Percentiles rank a stretch among this genome's conserved stretches.
Conservation (phyloP, 2,888 invertebrate genomes). For the Cancer borealis region DNA sequence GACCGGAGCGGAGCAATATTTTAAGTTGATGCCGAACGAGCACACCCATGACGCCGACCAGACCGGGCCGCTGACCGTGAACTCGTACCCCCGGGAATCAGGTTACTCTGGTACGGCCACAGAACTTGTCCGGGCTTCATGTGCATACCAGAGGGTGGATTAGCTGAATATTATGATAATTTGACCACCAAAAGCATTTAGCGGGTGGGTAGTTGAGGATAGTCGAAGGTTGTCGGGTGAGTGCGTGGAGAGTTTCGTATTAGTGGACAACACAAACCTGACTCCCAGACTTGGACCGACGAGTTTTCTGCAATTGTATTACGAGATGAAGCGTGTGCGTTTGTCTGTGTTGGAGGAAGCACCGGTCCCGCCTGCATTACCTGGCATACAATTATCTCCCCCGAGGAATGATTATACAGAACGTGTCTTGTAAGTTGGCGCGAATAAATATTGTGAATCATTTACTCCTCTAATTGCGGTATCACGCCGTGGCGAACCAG, state of each 20-base stretch:
- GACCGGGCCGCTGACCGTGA: slow-evolving; percentile 23
- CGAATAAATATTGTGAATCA: slow-evolving; percentile 43
- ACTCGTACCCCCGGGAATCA: slow-evolving; percentile 30
- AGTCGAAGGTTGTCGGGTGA: slow-evolving; percentile 4
- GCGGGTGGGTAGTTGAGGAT: slow-evolving; percentile 35
- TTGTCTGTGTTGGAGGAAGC: slow-evolving; percentile 36
- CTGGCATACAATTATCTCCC: slow-evolving; percentile 21
- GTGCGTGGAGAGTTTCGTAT: background rate
- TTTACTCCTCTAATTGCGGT: slow-evolving; percentile 35
- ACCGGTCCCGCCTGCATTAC: slow-evolving; percentile 26
- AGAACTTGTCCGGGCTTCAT: background rate
- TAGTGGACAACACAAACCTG: slow-evolving; percentile 32
- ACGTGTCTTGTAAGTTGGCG: slow-evolving; percentile 45
- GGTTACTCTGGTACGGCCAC: slow-evolving; percentile 3
- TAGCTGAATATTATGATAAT: slow-evolving; percentile 43
- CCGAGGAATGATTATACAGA: slow-evolving; percentile 37
- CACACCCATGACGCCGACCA: slow-evolving; percentile 32
- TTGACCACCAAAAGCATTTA: slow-evolving; percentile 43
- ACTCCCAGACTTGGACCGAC: slow-evolving; percentile 1
- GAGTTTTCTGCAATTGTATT: slow-evolving; percentile 41
- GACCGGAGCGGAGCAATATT: background rate
- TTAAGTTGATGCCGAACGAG: slow-evolving; percentile 41
- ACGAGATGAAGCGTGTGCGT: slow-evolving; percentile 35
- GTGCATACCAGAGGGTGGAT: slow-evolving; percentile 26
- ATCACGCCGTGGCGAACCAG: slow-evolving; percentile 8